Evolutionary conservation across 2,888 invertebrate species (phyloP).

Genomic region (Cryptus viduatorius): DNA sequence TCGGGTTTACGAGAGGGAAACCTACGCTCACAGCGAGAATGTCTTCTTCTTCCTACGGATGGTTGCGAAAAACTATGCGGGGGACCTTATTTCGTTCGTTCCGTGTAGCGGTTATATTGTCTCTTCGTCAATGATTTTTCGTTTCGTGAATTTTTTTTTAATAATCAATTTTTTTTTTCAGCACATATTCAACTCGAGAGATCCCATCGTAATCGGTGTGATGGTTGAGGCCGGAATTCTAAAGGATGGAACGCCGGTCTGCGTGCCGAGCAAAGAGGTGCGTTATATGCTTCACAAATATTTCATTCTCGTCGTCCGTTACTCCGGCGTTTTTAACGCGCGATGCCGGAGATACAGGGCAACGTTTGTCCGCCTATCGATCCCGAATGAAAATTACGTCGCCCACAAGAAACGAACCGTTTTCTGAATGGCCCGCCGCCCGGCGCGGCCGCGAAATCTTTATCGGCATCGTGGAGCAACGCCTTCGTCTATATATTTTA

Average conservation of each 20-base stretch:
- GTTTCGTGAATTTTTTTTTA: neutral
- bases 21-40: constrained; percentile 44
- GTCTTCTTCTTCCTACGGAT: constrained; percentile 46
- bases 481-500: neutral
- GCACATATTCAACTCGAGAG: constrained; percentile 98
- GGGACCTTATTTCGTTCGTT: neutral
- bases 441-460: constrained; percentile 33
- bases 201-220: constrained; percentile 99
- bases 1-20: constrained; percentile 50
- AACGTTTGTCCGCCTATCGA: constrained; percentile 20
- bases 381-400: constrained; percentile 51
- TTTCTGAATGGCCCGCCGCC: constrained; percentile 47
- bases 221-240: constrained; percentile 97
- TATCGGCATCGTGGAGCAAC: neutral
- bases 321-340: neutral
- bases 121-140: neutral
- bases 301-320: neutral
- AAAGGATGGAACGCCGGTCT: constrained; percentile 98
- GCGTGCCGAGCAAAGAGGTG: constrained; percentile 98
- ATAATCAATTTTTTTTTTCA: constrained; percentile 86
- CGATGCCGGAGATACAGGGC: neutral
- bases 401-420: constrained; percentile 43
- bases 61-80: constrained; percentile 11
- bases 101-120: too few species aligned
- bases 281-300: constrained; percentile 75